phyloP scores from a whole-genome alignment of 2,888 invertebrate genomes.

The Proisotoma minuta region DNA sequence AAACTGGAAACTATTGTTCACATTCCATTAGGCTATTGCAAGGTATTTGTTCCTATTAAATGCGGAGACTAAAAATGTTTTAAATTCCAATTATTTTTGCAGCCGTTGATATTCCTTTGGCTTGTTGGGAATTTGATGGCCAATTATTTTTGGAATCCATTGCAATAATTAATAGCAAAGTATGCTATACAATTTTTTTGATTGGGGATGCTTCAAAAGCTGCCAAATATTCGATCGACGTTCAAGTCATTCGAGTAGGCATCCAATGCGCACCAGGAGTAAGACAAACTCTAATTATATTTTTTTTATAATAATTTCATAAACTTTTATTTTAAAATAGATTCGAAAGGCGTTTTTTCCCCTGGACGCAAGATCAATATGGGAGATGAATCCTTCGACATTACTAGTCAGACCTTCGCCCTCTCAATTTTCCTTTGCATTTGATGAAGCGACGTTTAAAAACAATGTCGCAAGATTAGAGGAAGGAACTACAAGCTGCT shows the following conservation, averaged over 20 bases:
- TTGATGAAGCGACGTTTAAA: background rate
- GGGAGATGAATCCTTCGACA: background rate
- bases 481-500: background rate
- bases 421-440: background rate
- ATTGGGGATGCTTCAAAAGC: background rate
- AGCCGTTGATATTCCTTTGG: slow-evolving; percentile 3
- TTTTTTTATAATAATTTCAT: background rate
- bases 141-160: background rate
- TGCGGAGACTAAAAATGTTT: background rate
- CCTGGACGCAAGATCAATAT: background rate
- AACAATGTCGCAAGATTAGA: background rate
- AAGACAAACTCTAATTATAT: background rate
- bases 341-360: background rate
- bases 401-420: too few relatives aligned
- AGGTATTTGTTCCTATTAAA: too few relatives aligned
- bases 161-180: background rate
- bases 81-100: background rate
- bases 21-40: background rate
- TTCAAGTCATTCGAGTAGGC: background rate
- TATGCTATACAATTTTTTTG: background rate
- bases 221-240: background rate
- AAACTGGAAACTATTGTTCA: background rate
- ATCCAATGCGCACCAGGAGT: background rate
- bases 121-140: background rate
- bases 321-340: background rate